Evolutionary conservation across 2,888 invertebrate genomes (phyloP).

Genomic region (Nephrotoma guestfalica): DNA sequence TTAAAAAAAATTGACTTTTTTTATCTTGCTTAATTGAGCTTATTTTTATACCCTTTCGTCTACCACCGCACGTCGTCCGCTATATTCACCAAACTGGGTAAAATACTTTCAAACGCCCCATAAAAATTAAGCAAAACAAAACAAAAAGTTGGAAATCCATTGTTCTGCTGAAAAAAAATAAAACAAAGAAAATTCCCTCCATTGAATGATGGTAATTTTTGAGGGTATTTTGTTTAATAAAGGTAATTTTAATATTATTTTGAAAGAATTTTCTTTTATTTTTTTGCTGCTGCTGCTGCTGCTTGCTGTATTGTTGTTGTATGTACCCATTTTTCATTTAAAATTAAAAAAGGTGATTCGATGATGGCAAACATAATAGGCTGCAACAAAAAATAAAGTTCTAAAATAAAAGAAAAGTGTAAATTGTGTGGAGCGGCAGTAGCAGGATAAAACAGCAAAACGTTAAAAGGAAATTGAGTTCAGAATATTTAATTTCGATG

Average conservation of each 20-base stretch:
- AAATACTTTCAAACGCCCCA: background rate
- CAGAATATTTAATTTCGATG: background rate
- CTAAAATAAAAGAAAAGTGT: background rate
- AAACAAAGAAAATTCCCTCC: background rate
- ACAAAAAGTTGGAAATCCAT: background rate
- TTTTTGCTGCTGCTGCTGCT: background rate
- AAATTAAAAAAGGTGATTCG: background rate
- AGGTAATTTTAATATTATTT: background rate
- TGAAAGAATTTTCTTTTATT: background rate
- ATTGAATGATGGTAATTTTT: background rate
- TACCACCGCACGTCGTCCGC: background rate
- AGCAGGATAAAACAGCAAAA: background rate
- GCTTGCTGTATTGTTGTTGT: background rate
- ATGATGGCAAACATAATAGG: background rate
- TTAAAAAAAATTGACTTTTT: background rate
- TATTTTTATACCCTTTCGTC: background rate
- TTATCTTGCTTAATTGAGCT: background rate
- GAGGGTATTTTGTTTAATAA: background rate
- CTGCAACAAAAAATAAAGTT: background rate
- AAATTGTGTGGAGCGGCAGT: background rate
- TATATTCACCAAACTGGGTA: background rate
- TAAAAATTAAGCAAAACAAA: background rate
- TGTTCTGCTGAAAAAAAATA: background rate
- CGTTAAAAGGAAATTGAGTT: slow-evolving; percentile 2
- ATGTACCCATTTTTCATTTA: background rate